Conservation (phyloP, 2,113 vertebrate species). For the Acanthisitta chloris region DNA sequence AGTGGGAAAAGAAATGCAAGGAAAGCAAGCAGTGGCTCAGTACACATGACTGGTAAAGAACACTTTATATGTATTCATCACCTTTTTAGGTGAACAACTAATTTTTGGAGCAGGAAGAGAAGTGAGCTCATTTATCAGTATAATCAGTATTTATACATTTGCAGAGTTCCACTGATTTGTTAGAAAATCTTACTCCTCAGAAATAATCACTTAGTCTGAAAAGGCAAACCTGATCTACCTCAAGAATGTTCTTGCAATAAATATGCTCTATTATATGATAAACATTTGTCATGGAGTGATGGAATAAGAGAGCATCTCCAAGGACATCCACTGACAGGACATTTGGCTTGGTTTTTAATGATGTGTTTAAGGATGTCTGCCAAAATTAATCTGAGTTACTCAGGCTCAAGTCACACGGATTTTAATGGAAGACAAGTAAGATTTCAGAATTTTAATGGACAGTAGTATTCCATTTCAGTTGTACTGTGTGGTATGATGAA, state of each 20-base stretch:
- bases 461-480: not conserved
- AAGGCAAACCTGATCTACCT: not conserved
- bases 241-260: not conserved
- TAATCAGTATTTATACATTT: not conserved
- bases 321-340: not conserved
- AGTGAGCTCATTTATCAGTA: not conserved
- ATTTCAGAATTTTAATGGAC: not conserved
- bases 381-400: not conserved
- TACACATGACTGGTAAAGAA: not conserved
- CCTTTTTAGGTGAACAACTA: not conserved
- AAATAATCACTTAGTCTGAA: not conserved
- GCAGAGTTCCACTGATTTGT: not conserved
- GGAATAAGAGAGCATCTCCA: not conserved
- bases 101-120: not conserved
- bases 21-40: not conserved
- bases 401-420: fast-evolving
- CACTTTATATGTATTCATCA: not conserved
- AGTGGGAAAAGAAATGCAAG: not conserved
- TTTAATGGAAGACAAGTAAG: not conserved
- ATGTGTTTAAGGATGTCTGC: not conserved
- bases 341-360: not conserved
- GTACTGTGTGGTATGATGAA: not conserved
- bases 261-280: not conserved
- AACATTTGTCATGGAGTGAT: not conserved
- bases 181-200: not conserved